Percentiles rank a stretch among this genome's conserved stretches.
Evolutionary conservation across 2,888 invertebrate genomes (phyloP).

Genomic region (Caenorhabditis sulstoni): DNA sequence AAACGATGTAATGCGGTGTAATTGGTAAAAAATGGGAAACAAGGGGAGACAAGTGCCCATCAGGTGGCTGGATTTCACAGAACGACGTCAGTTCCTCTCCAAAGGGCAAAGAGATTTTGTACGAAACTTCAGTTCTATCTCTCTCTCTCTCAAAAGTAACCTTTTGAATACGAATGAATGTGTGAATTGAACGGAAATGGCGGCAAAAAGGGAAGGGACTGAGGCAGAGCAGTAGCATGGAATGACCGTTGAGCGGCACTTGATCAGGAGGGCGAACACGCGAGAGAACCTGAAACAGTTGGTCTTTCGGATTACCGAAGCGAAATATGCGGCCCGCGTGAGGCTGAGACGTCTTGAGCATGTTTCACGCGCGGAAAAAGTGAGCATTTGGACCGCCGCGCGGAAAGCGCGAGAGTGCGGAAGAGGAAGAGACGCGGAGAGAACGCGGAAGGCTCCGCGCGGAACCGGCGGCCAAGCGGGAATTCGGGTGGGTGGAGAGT

Average conservation of each 20-base stretch:
- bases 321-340: constrained; percentile 3
- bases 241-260: constrained; percentile 10
- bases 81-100: not conserved
- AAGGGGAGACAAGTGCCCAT: constrained; percentile 4
- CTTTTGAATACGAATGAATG: constrained; percentile 22
- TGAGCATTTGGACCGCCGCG: constrained; percentile 31
- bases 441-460: constrained; percentile 8
- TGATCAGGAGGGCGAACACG: constrained; percentile 4
- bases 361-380: constrained; percentile 39
- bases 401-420: constrained; percentile 38
- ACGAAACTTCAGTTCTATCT: not conserved
- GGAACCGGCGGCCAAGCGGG: constrained; percentile 8
- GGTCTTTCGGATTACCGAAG: constrained; percentile 49
- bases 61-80: constrained; percentile 4
- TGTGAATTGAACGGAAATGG: constrained; percentile 10
- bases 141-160: not conserved
- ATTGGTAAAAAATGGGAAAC: not conserved
- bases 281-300: constrained; percentile 45
- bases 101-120: constrained; percentile 3
- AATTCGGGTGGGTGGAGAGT: constrained; percentile 4
- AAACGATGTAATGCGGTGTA: constrained; percentile 15
- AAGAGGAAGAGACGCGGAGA: constrained; percentile 23
- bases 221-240: not conserved
- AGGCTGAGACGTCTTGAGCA: constrained; percentile 31
- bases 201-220: not conserved